phyloP scores from a whole-genome alignment of 2,888 invertebrate species.

The Flabesymbios commensalis region DNA sequence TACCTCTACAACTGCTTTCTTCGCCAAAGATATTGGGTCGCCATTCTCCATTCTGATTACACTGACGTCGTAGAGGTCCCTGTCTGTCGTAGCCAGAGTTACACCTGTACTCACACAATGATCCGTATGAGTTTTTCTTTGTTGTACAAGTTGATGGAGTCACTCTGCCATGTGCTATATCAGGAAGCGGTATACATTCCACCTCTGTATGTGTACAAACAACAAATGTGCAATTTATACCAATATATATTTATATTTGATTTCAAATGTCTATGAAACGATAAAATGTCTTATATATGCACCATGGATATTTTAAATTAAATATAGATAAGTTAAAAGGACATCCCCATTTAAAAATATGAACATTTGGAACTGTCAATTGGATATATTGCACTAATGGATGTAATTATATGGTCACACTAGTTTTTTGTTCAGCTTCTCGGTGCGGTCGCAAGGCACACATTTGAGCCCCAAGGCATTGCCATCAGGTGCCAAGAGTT shows the following conservation, averaged over 20 bases:
- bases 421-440: too few relatives aligned
- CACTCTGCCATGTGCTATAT: constrained; percentile 45
- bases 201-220: constrained; percentile 20
- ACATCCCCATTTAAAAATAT: background rate
- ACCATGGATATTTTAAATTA: background rate
- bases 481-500: too few relatives aligned
- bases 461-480: too few relatives aligned
- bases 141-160: constrained; percentile 66
- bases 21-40: constrained; percentile 59
- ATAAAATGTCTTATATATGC: background rate
- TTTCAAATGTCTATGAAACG: background rate
- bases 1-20: constrained; percentile 65
- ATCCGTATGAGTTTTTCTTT: constrained; percentile 67
- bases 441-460: too few relatives aligned
- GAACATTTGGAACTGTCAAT: too few relatives aligned
- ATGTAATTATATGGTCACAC: too few relatives aligned
- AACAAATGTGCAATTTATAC: background rate
- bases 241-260: background rate
- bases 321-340: background rate
- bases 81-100: constrained; percentile 67
- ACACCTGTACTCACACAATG: constrained; percentile 68
- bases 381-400: too few relatives aligned
- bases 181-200: constrained; percentile 21
- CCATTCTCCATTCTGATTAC: constrained; percentile 67
- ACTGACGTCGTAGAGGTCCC: constrained; percentile 66